Base-by-base conservation (phyloP, 2,113 vertebrate species). In the Melanotaenia duboulayi region DNA sequence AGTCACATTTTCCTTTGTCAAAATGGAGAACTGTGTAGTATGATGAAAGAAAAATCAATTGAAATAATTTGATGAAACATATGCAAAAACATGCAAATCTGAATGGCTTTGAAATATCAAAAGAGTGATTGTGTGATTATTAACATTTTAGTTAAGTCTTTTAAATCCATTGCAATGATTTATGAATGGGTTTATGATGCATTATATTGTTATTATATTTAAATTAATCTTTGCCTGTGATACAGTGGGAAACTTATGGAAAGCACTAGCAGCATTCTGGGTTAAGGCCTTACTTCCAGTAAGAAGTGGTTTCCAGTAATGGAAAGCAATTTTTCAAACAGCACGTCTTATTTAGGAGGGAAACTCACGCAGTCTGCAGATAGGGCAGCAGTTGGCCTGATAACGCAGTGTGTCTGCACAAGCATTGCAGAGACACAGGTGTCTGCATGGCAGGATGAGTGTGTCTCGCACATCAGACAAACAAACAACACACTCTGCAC, bases 371-470 rank as follows among this genome's bases (percentile, higher is more conserved):
- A 98, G 93, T 48, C 97, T 94, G 92, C 97, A 98, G 93, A 98
- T 97, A 73, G 97, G 97, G 84, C 97, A 98, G 94, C 97, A 97
- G 95, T 96, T 98, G 91, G 97, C 97, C 90, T 98, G 97, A 92
- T 98, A 98, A 35, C 97, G 96, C 81, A 98, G 92, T 0, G 97
- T 98, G 93, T 98, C 97, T 0, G 97, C 97, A 0, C 97, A 98
- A 77, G 96, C 95, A 70, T 96, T 98, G 81, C 97, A 98, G 51
- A 98, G 93, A 86, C 97, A 98, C 86, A 98, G 93, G 90, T 98
- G 97, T 66, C 97, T 94, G 89, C 97, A 99, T 37, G 97, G 97
- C 88, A 99, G 94, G 87, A 99, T 99, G 70, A 99, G 93, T 0
- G 98, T 99, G 89, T 99, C 98, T 0, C 98, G 95, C 0, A 99